A percentile compares a stretch with the other conserved stretches of the same genome.
These are phyloP conservation scores for Yponomeuta malinellus DNA, from an alignment of 2,888 invertebrate genomes.

Conservation along the genomic window DNA sequence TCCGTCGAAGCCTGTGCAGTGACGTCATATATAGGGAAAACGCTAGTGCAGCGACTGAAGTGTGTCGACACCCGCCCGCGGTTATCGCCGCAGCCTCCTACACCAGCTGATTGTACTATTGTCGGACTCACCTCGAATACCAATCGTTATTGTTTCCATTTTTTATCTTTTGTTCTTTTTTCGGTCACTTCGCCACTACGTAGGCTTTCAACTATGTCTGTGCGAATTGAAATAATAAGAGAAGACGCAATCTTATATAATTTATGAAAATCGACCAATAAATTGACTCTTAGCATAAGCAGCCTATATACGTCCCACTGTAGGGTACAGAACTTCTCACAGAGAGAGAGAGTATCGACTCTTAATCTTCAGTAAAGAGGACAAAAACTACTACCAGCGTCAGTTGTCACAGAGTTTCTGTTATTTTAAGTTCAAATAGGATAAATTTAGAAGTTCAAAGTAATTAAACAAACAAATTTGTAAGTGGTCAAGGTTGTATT, in stretches of 20 bases:
- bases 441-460: too few species aligned
- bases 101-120: conserved; percentile 11
- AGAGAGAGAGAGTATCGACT: too few species aligned
- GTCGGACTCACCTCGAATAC: not conserved
- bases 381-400: too few species aligned
- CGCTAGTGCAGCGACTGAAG: not conserved
- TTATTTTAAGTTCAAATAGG: too few species aligned
- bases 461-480: not conserved
- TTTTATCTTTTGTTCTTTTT: conserved; percentile 4
- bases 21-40: conserved; percentile 5
- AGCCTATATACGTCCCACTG: too few species aligned
- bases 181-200: not conserved
- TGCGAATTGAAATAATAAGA: too few species aligned
- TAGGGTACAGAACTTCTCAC: too few species aligned
- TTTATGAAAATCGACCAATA: too few species aligned
- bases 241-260: too few species aligned
- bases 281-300: too few species aligned
- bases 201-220: not conserved
- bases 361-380: too few species aligned
- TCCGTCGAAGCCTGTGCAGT: not conserved
- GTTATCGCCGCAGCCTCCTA: not conserved
- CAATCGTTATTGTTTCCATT: conserved; percentile 2
- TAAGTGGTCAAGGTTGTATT: not conserved
- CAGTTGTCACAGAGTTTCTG: too few species aligned
- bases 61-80: conserved; percentile 3